Percentiles rank a stretch among this genome's conserved stretches.
Evolutionary conservation across 2,888 invertebrate genomes (phyloP).

Genomic region (Choreutis nemorana): DNA sequence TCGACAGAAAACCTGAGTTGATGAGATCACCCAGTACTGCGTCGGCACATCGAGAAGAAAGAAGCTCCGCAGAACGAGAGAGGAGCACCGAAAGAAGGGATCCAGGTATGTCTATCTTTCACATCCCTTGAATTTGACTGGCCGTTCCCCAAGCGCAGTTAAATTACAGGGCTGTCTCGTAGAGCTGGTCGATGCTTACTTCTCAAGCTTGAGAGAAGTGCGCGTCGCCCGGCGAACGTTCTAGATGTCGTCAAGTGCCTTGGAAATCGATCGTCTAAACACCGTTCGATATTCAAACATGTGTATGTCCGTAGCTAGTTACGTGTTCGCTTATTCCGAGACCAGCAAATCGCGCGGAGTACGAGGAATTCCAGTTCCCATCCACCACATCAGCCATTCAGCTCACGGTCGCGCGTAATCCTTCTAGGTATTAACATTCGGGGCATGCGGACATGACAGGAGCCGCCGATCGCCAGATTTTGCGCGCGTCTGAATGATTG

Average conservation of each 20-base stretch:
- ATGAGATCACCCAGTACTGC: conserved; percentile 51
- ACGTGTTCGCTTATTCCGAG: conserved; percentile 43
- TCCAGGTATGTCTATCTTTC: conserved; percentile 34
- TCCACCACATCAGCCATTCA: conserved; percentile 29
- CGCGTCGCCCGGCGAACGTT: conserved; percentile 12
- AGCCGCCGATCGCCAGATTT: conserved; percentile 35
- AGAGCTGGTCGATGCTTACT: no score
- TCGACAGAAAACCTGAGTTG: conserved; percentile 56
- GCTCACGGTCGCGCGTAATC: conserved; percentile 52
- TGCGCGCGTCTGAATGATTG: conserved; percentile 26
- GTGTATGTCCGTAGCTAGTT: conserved; percentile 46
- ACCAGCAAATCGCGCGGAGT: conserved; percentile 30
- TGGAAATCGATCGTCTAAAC: conserved; percentile 37
- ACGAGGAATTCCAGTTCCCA: conserved; percentile 45
- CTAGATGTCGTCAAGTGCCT: conserved; percentile 17
- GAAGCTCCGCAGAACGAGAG: conserved; percentile 40
- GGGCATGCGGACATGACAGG: conserved; percentile 31
- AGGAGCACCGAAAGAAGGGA: conserved; percentile 45
- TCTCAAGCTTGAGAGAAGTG: no score
- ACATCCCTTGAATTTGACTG: conserved; percentile 8
- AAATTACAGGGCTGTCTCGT: no score
- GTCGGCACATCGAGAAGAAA: conserved; percentile 31
- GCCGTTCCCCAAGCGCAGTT: no score
- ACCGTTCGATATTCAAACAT: conserved; percentile 25
- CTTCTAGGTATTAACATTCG: conserved; percentile 33